Conservation (phyloP, 2,113 vertebrate genomes). For the Lycocorax pyrrhopterus region DNA sequence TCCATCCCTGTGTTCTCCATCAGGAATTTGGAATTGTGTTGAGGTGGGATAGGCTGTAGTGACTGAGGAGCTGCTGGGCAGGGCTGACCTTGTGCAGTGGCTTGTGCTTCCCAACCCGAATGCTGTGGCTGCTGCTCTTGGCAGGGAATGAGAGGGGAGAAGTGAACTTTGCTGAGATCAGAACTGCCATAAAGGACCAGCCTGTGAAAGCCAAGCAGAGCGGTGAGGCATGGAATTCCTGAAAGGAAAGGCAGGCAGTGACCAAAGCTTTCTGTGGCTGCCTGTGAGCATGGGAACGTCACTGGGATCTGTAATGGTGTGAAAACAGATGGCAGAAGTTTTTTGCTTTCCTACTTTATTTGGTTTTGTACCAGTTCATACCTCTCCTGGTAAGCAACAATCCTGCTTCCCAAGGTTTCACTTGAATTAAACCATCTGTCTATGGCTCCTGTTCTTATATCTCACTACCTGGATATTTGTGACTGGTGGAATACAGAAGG, state of each 20-base stretch:
- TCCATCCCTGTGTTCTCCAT: background rate
- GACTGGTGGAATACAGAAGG: accelerated
- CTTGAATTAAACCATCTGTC: background rate
- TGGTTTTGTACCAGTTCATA: background rate
- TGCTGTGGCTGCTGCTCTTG: background rate
- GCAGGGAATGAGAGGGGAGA: background rate
- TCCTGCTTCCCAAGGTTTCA: background rate
- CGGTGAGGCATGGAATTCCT: background rate
- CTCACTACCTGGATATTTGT: accelerated
- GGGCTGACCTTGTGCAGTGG: background rate
- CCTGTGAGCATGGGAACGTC: accelerated
- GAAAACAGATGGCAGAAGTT: background rate
- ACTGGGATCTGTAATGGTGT: background rate
- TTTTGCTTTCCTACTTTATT: background rate
- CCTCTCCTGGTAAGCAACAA: background rate
- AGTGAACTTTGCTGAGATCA: background rate
- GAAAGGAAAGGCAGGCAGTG: background rate
- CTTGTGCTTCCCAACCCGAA: accelerated
- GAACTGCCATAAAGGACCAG: background rate
- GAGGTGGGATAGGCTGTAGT: background rate
- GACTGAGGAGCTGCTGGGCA: background rate
- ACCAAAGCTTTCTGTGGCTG: background rate
- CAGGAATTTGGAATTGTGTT: accelerated
- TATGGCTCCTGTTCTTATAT: background rate
- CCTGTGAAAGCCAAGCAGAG: background rate